Evolutionary conservation across 2,797 vertebrate genomes (phyloP), one percentile per base, ranked within the genome.

Genomic region (Coluber constrictor): DNA sequence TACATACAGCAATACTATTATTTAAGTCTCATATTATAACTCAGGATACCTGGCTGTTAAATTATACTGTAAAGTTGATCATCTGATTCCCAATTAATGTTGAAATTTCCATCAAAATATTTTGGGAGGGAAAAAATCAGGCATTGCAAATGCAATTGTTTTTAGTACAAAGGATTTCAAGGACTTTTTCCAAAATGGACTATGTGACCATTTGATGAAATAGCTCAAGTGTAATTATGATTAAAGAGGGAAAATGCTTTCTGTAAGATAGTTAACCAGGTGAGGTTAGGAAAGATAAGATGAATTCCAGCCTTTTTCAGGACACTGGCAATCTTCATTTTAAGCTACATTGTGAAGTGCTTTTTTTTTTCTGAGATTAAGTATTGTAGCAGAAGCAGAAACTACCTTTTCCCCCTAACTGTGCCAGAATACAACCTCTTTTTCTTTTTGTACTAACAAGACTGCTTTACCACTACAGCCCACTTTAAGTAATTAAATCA

Each of bases 401-500:
- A 98, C 97, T 98, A 96, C 96, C 97, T 98, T 97, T 98, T 97
- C 97, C 97, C 96, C 97, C 95, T 97, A 97, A 96, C 96, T 90
- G 95, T 97, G 98, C 98, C 98, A 98, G 98, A 98, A 98, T 98
- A 97, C 98, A 98, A 97, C 97, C 98, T 97, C 97, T 97, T 98
- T 99, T 99, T 98, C 98, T 98, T 98, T 98, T 96, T 96, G 96
- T 97, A 63, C 98, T 98, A 98, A 98, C 98, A 98, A 99, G 98
- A 98, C 98, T 96, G 98, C 98, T 98, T 98, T 97, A 97, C 97
- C 98, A 98, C 98, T 98, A 97, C 98, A 98, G 98, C 98, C 98
- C 98, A 98, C 98, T 99, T 98, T 98, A 98, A 98, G 98, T 99
- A 99, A 99, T 99, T 99, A 99, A 99, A 99, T 98, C 98, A 98